A percentile compares a stretch with the other conserved stretches of the same genome.
Evolutionary conservation across 2,888 invertebrate species (phyloP).

Genomic region (Diogma glabrata): DNA sequence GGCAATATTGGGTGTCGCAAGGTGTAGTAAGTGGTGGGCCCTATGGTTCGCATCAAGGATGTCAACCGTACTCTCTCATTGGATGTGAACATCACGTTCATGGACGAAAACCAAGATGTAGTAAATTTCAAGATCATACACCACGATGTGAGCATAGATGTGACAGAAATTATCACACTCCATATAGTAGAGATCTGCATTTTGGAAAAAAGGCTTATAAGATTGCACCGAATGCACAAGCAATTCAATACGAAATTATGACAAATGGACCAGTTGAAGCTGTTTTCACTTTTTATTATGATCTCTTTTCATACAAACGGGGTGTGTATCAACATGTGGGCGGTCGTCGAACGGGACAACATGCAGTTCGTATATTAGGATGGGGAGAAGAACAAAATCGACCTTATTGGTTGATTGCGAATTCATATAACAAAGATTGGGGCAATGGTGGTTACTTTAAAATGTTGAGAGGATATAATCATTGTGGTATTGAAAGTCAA

Average conservation of each 20-base stretch:
- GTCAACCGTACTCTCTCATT: slow-evolving; percentile 64
- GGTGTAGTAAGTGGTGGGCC: slow-evolving; percentile 76
- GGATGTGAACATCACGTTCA: slow-evolving; percentile 78
- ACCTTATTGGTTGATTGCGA: slow-evolving; percentile 74
- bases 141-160: slow-evolving; percentile 60
- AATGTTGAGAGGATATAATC: slow-evolving; percentile 59
- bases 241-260: slow-evolving; percentile 63
- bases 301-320: slow-evolving; percentile 64
- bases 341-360: slow-evolving; percentile 61
- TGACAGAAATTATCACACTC: slow-evolving; percentile 27
- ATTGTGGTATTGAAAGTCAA: slow-evolving; percentile 53
- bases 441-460: slow-evolving; percentile 72
- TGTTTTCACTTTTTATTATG: slow-evolving; percentile 67
- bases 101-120: slow-evolving; percentile 55
- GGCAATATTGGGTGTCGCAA: slow-evolving; percentile 65
- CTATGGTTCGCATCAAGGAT: slow-evolving; percentile 58
- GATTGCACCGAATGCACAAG: slow-evolving; percentile 38
- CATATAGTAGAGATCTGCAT: background rate
- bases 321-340: slow-evolving; percentile 60
- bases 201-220: background rate
- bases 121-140: slow-evolving; percentile 37
- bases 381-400: slow-evolving; percentile 64
- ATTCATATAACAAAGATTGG: slow-evolving; percentile 84
- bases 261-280: slow-evolving; percentile 72
- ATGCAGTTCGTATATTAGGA: slow-evolving; percentile 68